Conservation (phyloP, 2,797 vertebrate species). For the Hirundo rustica region DNA sequence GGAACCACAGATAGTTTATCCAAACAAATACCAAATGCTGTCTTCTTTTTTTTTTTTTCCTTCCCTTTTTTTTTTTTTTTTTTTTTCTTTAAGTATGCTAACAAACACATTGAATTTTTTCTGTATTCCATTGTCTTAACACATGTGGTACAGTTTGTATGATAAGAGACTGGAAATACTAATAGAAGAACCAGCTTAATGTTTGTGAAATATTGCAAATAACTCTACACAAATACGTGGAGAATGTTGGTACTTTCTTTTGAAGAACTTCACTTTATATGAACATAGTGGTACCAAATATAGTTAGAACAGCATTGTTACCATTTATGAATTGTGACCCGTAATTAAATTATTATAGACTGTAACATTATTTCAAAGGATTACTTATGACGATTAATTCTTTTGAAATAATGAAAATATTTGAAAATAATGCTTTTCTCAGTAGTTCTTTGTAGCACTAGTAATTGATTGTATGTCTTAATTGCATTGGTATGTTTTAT, state of each 20-base stretch:
- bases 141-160: background rate
- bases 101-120: background rate
- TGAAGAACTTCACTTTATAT: background rate
- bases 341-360: background rate
- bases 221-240: fast-evolving
- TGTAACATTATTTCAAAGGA: background rate
- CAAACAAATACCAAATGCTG: conserved; percentile 1
- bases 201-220: background rate
- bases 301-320: background rate
- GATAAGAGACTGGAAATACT: background rate
- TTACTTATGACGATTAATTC: background rate
- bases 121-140: background rate
- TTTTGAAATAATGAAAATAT: too few species aligned
- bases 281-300: background rate
- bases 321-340: background rate
- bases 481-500: background rate
- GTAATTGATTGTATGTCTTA: background rate
- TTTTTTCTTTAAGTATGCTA: background rate
- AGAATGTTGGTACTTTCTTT: background rate
- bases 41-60: background rate
- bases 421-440: background rate
- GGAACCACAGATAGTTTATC: conserved; percentile 3
- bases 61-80: background rate
- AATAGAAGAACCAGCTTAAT: background rate
- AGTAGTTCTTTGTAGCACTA: background rate